phyloP scores from a whole-genome alignment of 2,888 invertebrate species.

The Plagodis dolabraria region DNA sequence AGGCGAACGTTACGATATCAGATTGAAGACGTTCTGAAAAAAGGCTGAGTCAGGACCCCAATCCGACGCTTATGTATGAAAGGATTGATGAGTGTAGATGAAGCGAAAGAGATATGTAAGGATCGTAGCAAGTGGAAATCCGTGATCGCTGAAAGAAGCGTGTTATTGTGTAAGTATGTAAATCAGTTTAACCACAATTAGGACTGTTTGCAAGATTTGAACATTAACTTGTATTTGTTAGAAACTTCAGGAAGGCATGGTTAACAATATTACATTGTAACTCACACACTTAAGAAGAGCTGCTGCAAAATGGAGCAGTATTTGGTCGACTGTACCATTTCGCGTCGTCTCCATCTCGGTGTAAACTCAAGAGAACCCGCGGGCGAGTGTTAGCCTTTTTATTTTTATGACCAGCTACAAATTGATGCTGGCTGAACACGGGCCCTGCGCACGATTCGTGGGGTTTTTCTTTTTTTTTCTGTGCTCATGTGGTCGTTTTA shows the following conservation, averaged over 20 bases:
- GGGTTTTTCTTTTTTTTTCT: conserved; percentile 43
- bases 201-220: neutral
- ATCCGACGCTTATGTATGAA: too few relatives aligned
- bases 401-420: conserved; percentile 63
- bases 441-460: conserved; percentile 52
- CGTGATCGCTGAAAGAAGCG: too few relatives aligned
- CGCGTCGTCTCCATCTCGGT: too few relatives aligned
- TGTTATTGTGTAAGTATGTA: too few relatives aligned
- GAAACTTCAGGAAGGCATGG: conserved; percentile 11
- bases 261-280: conserved; percentile 1
- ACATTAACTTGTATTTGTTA: neutral
- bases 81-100: too few relatives aligned
- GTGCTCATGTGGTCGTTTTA: conserved; percentile 49
- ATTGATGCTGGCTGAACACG: conserved; percentile 66
- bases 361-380: conserved; percentile 17
- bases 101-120: too few relatives aligned
- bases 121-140: too few relatives aligned
- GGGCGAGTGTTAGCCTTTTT: conserved; percentile 43
- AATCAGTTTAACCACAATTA: too few relatives aligned
- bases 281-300: neutral
- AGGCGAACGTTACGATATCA: too few relatives aligned
- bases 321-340: neutral
- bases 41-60: too few relatives aligned
- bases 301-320: neutral
- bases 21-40: too few relatives aligned